phyloP scores from a whole-genome alignment of 2,797 vertebrate species.

The Cephalopachus bancanus region DNA sequence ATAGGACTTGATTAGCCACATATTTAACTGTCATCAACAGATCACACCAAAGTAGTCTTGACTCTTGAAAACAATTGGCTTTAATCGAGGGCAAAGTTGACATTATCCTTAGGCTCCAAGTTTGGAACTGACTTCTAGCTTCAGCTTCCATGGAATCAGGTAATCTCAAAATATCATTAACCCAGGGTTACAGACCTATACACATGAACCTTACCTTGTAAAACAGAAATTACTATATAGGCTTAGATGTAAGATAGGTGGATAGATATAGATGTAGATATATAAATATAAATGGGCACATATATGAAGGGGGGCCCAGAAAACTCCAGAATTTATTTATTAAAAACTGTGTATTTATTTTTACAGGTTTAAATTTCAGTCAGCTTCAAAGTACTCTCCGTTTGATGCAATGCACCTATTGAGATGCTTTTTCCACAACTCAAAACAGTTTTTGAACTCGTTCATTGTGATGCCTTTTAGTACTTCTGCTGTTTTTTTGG shows the following conservation, averaged over 20 bases:
- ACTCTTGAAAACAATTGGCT: conserved; percentile 4
- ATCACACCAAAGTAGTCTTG: conserved; percentile 2
- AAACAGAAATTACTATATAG: neutral
- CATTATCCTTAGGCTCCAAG: neutral
- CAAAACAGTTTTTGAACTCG: too few relatives aligned
- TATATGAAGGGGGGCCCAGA: too few relatives aligned
- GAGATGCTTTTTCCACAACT: too few relatives aligned
- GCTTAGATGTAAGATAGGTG: neutral
- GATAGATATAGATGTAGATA: neutral
- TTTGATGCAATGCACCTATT: too few relatives aligned
- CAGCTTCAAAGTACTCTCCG: too few relatives aligned
- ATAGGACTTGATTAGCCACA: conserved; percentile 27
- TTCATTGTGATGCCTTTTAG: too few relatives aligned
- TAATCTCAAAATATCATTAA: neutral
- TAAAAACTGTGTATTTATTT: too few relatives aligned
- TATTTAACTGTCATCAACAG: conserved; percentile 31
- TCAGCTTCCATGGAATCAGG: neutral
- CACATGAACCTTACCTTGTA: neutral
- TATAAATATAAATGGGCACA: neutral
- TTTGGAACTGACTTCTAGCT: neutral
- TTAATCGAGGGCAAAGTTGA: neutral
- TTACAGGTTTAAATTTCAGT: too few relatives aligned
- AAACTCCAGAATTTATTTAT: too few relatives aligned
- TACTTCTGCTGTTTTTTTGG: too few relatives aligned
- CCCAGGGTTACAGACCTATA: neutral